Evolutionary conservation across 2,113 vertebrate genomes (phyloP).

Genomic region (Gyps fulvus): DNA sequence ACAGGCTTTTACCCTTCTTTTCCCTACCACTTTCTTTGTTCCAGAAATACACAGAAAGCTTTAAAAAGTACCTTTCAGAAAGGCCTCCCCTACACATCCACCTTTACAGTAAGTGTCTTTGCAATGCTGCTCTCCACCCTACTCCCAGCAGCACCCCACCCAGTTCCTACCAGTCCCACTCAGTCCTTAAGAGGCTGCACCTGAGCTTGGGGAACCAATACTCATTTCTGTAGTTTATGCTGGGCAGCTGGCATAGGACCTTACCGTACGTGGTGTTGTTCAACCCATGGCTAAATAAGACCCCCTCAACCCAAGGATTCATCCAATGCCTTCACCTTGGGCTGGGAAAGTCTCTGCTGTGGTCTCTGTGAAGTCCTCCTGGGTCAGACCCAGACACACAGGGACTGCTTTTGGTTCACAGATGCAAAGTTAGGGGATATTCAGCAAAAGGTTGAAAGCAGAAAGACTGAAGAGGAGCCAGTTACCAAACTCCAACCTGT

Average conservation of each 20-base stretch:
- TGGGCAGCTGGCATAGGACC: neutral
- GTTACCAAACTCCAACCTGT: neutral
- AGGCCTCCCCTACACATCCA: neutral
- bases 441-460: neutral
- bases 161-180: neutral
- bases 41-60: neutral
- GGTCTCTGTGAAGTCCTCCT: neutral
- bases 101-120: neutral
- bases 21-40: conserved; percentile 28
- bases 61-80: neutral
- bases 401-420: neutral
- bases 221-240: neutral
- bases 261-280: accelerated
- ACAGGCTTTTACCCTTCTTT: neutral
- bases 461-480: neutral
- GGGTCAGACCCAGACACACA: neutral
- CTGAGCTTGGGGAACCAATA: too few species aligned
- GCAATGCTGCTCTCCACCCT: neutral
- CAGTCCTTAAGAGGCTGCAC: neutral
- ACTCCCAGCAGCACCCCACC: neutral
- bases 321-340: accelerated
- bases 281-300: neutral
- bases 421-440: neutral
- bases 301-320: neutral
- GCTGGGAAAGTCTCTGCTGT: neutral